phyloP scores from a whole-genome alignment of 2,888 invertebrate species.

The Pterostichus madidus region DNA sequence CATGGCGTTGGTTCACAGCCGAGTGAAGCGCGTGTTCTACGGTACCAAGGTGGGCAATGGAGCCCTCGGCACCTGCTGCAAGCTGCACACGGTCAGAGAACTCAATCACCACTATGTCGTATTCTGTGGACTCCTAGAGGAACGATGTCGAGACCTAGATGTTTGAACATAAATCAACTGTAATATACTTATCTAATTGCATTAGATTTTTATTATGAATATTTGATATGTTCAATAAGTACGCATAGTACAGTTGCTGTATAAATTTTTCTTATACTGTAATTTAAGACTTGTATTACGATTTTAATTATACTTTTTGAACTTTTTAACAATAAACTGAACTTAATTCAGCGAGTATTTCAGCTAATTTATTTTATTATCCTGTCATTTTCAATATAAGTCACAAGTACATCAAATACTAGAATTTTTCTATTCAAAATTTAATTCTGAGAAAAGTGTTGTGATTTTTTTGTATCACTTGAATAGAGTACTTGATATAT shows the following conservation, averaged over 20 bases:
- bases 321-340: conserved; percentile 31
- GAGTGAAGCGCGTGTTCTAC: conserved; percentile 91
- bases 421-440: too few relatives aligned
- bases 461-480: too few relatives aligned
- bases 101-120: conserved; percentile 97
- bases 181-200: background rate
- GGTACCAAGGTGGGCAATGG: conserved; percentile 81
- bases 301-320: conserved; percentile 1
- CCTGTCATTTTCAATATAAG: background rate
- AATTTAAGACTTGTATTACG: conserved; percentile 4
- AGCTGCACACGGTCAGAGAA: conserved; percentile 87
- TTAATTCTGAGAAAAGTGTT: too few relatives aligned
- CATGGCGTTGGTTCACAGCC: conserved; percentile 96
- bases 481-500: too few relatives aligned
- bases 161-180: conserved; percentile 25
- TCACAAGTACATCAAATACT: too few relatives aligned
- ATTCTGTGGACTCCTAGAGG: conserved; percentile 82
- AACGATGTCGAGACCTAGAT: conserved; percentile 73
- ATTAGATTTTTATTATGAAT: too few relatives aligned
- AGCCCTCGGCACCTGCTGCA: conserved; percentile 84
- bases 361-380: too few relatives aligned
- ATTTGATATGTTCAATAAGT: too few relatives aligned
- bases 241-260: too few relatives aligned
- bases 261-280: too few relatives aligned
- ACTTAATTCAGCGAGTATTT: too few relatives aligned